Percentiles rank a stretch among this genome's conserved stretches.
Evolutionary conservation across 2,113 vertebrate species (phyloP).

Genomic region (Trogon surrucura): DNA sequence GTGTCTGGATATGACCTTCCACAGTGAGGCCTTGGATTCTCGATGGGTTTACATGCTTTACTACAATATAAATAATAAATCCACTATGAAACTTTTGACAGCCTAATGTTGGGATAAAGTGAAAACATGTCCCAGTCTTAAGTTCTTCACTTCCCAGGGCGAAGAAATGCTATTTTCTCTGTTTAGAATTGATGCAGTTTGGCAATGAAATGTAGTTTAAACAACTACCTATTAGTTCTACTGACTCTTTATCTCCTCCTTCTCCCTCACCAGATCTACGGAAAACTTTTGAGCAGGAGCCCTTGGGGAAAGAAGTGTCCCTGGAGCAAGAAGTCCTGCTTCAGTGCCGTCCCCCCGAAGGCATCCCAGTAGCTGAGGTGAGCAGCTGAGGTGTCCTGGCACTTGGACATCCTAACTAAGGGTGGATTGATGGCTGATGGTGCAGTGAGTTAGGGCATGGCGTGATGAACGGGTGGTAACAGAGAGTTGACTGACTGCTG

Average conservation of each 20-base stretch:
- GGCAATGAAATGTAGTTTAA: neutral
- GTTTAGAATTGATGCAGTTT: neutral
- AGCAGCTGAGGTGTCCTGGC: constrained; percentile 43
- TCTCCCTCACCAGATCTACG: constrained; percentile 81
- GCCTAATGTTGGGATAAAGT: neutral
- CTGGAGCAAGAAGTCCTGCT: constrained; percentile 94
- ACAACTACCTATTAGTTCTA: neutral
- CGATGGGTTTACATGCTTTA: neutral
- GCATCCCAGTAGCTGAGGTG: constrained; percentile 93
- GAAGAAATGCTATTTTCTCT: neutral
- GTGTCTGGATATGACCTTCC: neutral
- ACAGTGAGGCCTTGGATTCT: neutral
- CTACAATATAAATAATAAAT: neutral
- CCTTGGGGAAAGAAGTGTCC: constrained; percentile 92
- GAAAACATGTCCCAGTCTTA: neutral
- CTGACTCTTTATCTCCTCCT: neutral
- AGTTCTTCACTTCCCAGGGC: neutral
- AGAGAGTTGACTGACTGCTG: constrained; percentile 71
- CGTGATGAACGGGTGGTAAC: constrained; percentile 68
- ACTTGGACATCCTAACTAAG: constrained; percentile 2
- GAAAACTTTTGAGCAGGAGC: constrained; percentile 95
- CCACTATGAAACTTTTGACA: neutral
- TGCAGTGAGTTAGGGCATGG: constrained; percentile 50
- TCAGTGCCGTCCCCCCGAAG: constrained; percentile 94
- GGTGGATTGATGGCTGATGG: constrained; percentile 54